Percentiles rank a stretch among this genome's conserved stretches.
Evolutionary conservation across 2,797 vertebrate species (phyloP).

Genomic region (Lycodopsis pacificus): DNA sequence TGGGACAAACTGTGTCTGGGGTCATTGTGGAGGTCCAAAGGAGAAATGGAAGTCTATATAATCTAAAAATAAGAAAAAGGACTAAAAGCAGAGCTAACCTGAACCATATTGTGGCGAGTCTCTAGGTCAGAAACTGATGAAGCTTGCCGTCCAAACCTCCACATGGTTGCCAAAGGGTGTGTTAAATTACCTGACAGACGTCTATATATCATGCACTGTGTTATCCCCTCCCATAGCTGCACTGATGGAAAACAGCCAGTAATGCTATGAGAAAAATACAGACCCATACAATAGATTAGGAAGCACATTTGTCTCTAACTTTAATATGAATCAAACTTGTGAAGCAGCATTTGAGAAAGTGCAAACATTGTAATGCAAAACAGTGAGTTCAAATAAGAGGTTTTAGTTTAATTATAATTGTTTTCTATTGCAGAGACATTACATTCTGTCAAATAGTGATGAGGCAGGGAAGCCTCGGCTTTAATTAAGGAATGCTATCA

Average conservation of each 20-base stretch:
- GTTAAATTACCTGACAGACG: constrained; percentile 30
- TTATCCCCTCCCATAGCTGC: not conserved
- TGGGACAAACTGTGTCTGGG: not conserved
- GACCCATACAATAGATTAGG: not conserved
- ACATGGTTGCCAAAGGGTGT: constrained; percentile 11
- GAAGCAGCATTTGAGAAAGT: constrained; percentile 1
- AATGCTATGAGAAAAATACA: constrained; percentile 3
- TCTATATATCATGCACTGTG: constrained; percentile 27
- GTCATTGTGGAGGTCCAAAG: not conserved
- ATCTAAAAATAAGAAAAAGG: not conserved
- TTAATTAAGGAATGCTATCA: constrained; percentile 68
- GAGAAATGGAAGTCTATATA: not conserved
- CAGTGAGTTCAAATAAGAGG: constrained; percentile 14
- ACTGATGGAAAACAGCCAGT: not conserved
- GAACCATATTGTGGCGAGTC: not conserved
- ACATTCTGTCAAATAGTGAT: constrained; percentile 59
- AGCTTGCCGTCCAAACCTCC: not conserved
- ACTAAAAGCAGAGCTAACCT: not conserved
- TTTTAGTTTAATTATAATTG: constrained; percentile 33
- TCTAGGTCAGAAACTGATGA: constrained; percentile 17
- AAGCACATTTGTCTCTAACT: constrained; percentile 25
- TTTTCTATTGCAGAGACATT: constrained; percentile 20
- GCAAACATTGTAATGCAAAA: constrained; percentile 18
- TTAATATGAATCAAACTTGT: constrained; percentile 5
- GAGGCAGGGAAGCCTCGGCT: constrained; percentile 38